Percentiles rank a stretch among this genome's conserved stretches.
These are phyloP conservation scores for Raillietiella orientalis DNA, from an alignment of 2,888 invertebrate genomes.

Conservation along the genomic window DNA sequence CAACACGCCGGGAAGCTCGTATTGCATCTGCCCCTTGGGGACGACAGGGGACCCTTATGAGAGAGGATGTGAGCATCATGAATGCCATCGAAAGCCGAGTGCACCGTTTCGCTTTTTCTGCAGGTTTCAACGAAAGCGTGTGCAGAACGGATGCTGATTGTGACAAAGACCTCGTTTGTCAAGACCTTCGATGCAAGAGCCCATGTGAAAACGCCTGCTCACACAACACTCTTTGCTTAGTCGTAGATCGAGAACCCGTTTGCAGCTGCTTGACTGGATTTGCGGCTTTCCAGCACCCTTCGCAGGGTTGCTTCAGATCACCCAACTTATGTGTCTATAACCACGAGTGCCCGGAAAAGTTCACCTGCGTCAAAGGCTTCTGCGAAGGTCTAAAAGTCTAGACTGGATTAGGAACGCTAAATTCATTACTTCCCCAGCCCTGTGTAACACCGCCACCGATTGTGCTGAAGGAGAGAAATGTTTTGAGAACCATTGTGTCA, in stretches of 20 bases:
- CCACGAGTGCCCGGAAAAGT: constrained; percentile 30
- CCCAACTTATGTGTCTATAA: too few relatives aligned
- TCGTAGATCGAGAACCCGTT: constrained; percentile 36
- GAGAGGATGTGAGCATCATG: constrained; percentile 23
- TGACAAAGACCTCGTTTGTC: constrained; percentile 34
- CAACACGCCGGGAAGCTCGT: constrained; percentile 19
- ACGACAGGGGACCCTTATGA: constrained; percentile 39
- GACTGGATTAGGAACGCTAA: too few relatives aligned
- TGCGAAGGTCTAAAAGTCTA: too few relatives aligned
- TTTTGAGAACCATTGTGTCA: constrained; percentile 35
- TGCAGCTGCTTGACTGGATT: constrained; percentile 46
- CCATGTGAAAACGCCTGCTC: constrained; percentile 49
- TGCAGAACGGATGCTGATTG: constrained; percentile 36
- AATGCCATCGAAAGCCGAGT: neutral
- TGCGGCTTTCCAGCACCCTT: too few relatives aligned
- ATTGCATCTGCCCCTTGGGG: constrained; percentile 43
- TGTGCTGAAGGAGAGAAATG: constrained; percentile 49
- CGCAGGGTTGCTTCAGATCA: too few relatives aligned
- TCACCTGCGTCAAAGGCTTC: constrained; percentile 33
- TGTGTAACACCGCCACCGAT: constrained; percentile 38
- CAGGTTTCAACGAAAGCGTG: neutral
- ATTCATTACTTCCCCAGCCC: too few relatives aligned
- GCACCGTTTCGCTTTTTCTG: neutral
- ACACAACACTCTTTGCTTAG: constrained; percentile 40
- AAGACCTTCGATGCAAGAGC: constrained; percentile 33